phyloP scores from a whole-genome alignment of 2,113 vertebrate genomes.

The Pseudonaja textilis region DNA sequence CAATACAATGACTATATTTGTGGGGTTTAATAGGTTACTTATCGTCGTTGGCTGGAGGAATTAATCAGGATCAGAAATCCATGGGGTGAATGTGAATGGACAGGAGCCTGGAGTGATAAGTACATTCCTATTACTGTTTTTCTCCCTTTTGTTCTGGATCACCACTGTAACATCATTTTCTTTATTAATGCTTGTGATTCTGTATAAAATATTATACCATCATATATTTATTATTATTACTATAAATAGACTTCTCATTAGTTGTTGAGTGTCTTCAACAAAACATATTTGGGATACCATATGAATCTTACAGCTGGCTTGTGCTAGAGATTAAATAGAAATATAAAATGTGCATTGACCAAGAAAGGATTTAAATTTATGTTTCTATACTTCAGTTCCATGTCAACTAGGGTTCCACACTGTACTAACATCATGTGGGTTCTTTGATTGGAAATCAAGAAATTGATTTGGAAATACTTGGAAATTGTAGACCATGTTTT shows the following conservation, averaged over 20 bases:
- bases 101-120: constrained; percentile 86
- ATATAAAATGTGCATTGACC: not conserved
- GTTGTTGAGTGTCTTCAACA: not conserved
- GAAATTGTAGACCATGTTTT: not conserved
- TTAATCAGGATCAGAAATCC: constrained; percentile 81
- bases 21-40: constrained; percentile 68
- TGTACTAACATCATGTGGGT: not conserved
- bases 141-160: constrained; percentile 15
- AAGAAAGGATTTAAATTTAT: not conserved
- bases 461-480: not conserved
- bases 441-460: too few relatives aligned
- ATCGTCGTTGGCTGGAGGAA: constrained; percentile 61
- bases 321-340: not conserved
- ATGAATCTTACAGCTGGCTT: not conserved
- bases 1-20: constrained; percentile 37
- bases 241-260: not conserved
- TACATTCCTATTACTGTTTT: constrained; percentile 55
- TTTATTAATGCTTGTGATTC: not conserved
- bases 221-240: not conserved
- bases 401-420: not conserved
- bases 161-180: not conserved
- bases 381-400: not conserved
- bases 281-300: not conserved
- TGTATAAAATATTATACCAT: not conserved
- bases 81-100: constrained; percentile 89